phyloP scores from a whole-genome alignment of 92 coral and sea anemone genomes.

The Porites divaricata region DNA sequence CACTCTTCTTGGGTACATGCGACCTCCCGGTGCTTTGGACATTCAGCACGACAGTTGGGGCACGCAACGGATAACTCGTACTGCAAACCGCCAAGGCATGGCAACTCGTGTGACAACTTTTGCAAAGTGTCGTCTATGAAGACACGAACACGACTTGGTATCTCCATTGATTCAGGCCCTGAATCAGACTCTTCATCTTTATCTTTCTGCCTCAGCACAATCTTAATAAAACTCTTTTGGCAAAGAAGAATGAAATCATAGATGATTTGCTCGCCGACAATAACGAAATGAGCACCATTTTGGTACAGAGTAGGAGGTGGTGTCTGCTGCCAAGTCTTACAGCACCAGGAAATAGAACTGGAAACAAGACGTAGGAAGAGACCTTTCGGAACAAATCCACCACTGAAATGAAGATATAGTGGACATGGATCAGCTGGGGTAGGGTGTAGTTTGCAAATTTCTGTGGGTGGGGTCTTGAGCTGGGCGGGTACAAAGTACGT shows the following conservation, averaged over 20 bases:
- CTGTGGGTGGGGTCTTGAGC: neutral
- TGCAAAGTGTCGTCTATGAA: neutral
- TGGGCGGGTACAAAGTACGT: neutral
- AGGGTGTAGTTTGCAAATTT: neutral
- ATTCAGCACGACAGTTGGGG: neutral
- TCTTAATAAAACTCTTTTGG: neutral
- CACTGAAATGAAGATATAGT: neutral
- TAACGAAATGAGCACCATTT: neutral
- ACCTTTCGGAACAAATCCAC: slow-evolving; percentile 9
- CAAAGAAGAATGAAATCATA: neutral
- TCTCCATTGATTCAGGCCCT: neutral
- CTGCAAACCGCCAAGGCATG: neutral
- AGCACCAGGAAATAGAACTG: neutral
- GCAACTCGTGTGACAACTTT: neutral
- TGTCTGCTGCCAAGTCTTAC: neutral
- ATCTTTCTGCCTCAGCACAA: neutral
- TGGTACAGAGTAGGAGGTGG: neutral
- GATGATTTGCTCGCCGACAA: neutral
- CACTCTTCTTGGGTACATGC: neutral
- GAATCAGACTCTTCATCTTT: neutral
- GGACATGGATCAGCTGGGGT: neutral
- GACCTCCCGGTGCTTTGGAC: neutral
- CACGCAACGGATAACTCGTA: slow-evolving; percentile 3
- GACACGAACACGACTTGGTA: neutral
- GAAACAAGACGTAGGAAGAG: neutral